phyloP scores from a whole-genome alignment of 2,888 invertebrate genomes.

The Cheilosia impressa region DNA sequence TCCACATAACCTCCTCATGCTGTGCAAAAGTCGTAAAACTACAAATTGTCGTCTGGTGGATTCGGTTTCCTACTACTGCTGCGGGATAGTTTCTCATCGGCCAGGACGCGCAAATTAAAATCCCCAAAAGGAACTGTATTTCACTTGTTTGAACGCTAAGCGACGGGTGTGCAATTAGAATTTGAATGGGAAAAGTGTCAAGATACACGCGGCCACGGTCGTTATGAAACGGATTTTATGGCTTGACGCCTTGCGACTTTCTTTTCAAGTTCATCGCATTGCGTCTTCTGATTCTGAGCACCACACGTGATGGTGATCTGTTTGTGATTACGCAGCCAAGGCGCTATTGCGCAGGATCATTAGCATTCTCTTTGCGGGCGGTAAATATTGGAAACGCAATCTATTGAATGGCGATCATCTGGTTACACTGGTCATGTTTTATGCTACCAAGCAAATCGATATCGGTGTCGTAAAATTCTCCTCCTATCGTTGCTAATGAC shows the following conservation, averaged over 20 bases:
- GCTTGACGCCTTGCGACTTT: conserved; percentile 65
- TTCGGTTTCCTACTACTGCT: conserved; percentile 53
- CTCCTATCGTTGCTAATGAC: conserved; percentile 64
- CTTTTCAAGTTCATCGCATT: conserved; percentile 66
- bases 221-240: conserved; percentile 67
- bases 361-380: conserved; percentile 71
- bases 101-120: conserved; percentile 67
- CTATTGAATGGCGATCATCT: conserved; percentile 62
- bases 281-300: conserved; percentile 19
- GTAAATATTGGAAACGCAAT: conserved; percentile 54
- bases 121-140: conserved; percentile 58
- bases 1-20: conserved; percentile 64
- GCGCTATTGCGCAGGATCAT: conserved; percentile 57
- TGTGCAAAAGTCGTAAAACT: conserved; percentile 74
- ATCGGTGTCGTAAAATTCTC: conserved; percentile 64
- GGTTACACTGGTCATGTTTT: conserved; percentile 60
- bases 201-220: conserved; percentile 57
- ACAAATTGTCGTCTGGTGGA: conserved; percentile 66
- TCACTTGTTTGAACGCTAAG: conserved; percentile 53
- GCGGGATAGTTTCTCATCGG: conserved; percentile 51
- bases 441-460: conserved; percentile 68
- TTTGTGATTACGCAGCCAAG: conserved; percentile 41
- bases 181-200: conserved; percentile 72
- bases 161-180: conserved; percentile 71
- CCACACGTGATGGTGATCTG: conserved; percentile 44